Evolutionary conservation across 2,888 invertebrate genomes (phyloP).

Genomic region (Sinohyriopsis cumingii): DNA sequence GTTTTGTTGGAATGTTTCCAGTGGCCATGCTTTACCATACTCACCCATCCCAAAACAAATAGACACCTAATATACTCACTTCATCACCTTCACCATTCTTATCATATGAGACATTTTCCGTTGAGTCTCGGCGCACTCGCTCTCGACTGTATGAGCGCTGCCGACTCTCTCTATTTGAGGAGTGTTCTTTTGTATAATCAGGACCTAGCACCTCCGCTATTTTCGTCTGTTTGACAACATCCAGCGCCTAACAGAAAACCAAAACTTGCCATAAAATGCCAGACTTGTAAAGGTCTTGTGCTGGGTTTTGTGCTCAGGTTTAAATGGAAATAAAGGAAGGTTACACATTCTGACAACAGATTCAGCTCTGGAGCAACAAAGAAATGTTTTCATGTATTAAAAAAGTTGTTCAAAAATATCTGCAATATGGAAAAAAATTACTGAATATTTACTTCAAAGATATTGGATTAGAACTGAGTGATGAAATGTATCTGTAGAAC

Average conservation of each 20-base stretch:
- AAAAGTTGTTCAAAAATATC: too few species aligned
- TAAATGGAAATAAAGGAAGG: too few species aligned
- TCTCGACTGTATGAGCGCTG: constrained; percentile 76
- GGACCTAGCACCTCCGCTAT: constrained; percentile 82
- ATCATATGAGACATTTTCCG: constrained; percentile 79
- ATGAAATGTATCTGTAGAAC: too few species aligned
- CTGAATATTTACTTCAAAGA: too few species aligned
- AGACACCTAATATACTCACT: constrained; percentile 76
- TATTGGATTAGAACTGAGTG: too few species aligned
- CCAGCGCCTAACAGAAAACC: constrained; percentile 81
- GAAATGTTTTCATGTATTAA: too few species aligned
- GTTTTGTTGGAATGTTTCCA: constrained; percentile 38
- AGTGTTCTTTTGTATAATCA: constrained; percentile 68
- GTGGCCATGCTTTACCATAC: constrained; percentile 57
- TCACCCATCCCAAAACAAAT: constrained; percentile 45
- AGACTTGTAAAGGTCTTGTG: constrained; percentile 16
- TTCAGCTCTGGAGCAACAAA: too few species aligned
- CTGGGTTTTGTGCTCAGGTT: not conserved
- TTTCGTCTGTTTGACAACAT: constrained; percentile 93
- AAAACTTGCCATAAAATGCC: constrained; percentile 44
- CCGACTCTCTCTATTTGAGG: constrained; percentile 62
- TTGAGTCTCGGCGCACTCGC: constrained; percentile 77
- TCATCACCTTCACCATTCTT: constrained; percentile 77
- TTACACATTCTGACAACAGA: too few species aligned
- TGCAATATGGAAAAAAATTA: too few species aligned